Evolutionary conservation across 2,888 invertebrate genomes (phyloP).

Genomic region (Papilio demoleus): DNA sequence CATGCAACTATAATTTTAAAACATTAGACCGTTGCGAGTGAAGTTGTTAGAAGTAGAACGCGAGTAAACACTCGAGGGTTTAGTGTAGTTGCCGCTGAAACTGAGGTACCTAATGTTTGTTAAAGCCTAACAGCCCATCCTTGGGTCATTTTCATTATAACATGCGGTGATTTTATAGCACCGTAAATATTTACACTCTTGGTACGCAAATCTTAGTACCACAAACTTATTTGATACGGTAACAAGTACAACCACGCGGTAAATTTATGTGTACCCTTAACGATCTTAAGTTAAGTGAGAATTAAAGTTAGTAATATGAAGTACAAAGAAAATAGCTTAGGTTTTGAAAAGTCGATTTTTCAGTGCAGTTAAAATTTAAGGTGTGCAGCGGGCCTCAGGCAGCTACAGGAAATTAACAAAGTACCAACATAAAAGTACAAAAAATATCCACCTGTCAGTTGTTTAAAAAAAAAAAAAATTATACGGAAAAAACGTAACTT

Average conservation of each 20-base stretch:
- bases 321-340: too few species aligned
- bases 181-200: slow-evolving; percentile 34
- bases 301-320: neutral
- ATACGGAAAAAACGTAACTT: neutral
- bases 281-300: neutral
- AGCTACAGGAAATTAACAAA: neutral
- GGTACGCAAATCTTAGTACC: slow-evolving; percentile 3
- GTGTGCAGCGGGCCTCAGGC: too few species aligned
- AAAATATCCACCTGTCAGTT: neutral
- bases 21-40: slow-evolving; percentile 7
- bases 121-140: slow-evolving; percentile 34
- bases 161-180: slow-evolving; percentile 30
- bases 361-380: too few species aligned
- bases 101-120: slow-evolving; percentile 25
- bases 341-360: too few species aligned
- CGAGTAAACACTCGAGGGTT: slow-evolving; percentile 36
- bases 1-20: slow-evolving; percentile 30
- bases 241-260: too few species aligned
- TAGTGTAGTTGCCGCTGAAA: slow-evolving; percentile 27
- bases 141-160: slow-evolving; percentile 37
- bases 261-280: too few species aligned
- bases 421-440: neutral
- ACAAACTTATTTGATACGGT: too few species aligned
- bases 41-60: slow-evolving; percentile 35
- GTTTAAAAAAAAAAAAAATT: neutral